phyloP scores from a whole-genome alignment of 2,113 vertebrate species.

The Myodes glareolus region DNA sequence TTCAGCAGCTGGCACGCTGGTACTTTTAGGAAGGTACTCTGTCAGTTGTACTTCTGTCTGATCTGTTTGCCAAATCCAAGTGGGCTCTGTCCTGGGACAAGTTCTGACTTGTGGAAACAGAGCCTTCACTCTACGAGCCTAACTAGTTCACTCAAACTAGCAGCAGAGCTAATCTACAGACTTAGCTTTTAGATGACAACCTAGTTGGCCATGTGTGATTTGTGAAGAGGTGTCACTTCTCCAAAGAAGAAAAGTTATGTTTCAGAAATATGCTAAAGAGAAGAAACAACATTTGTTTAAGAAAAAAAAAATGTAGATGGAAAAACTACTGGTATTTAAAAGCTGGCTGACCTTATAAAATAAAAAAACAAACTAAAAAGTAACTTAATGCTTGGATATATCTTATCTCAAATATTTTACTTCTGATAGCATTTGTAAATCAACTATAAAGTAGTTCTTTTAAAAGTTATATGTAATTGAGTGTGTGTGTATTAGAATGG shows the following conservation, averaged over 20 bases:
- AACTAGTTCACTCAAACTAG: too few species aligned
- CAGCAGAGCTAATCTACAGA: neutral
- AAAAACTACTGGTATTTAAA: slow-evolving; percentile 4
- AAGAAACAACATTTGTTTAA: neutral
- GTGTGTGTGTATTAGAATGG: neutral
- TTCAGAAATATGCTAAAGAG: slow-evolving; percentile 14
- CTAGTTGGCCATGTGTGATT: neutral
- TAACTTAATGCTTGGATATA: slow-evolving; percentile 12
- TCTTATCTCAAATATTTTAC: slow-evolving; percentile 28
- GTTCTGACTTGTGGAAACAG: neutral
- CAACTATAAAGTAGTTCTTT: neutral
- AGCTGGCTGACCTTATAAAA: slow-evolving; percentile 7
- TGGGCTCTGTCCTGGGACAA: neutral
- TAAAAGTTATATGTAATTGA: neutral
- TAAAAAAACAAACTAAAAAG: slow-evolving; percentile 22
- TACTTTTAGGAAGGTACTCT: neutral
- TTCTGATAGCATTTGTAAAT: neutral
- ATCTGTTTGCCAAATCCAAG: neutral
- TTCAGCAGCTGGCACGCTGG: neutral
- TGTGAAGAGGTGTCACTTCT: neutral
- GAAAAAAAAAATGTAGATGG: neutral
- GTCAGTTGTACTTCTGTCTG: neutral
- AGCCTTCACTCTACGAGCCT: too few species aligned
- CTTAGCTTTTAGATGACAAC: neutral
- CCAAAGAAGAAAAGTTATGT: slow-evolving; percentile 7